phyloP scores from a whole-genome alignment of 2,113 vertebrate species.

The Eubucco bourcierii region DNA sequence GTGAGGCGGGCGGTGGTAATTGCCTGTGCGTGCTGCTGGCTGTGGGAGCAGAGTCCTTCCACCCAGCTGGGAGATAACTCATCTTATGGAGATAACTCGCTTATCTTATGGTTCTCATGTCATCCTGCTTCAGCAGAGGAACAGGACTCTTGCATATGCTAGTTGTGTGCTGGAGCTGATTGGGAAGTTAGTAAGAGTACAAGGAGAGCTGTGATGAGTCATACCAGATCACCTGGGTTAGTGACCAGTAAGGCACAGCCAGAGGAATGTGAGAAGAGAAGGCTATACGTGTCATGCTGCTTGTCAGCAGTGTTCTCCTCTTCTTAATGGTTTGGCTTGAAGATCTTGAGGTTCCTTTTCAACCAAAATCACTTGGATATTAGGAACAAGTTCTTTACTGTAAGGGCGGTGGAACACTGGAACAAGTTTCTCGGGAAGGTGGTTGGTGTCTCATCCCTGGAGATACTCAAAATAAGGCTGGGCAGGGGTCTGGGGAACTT shows the following conservation, averaged over 20 bases:
- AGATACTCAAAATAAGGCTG: too few relatives aligned
- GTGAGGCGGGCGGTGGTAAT: accelerated
- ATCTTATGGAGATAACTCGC: neutral
- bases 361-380: neutral
- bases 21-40: accelerated
- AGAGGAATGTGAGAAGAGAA: accelerated
- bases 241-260: neutral
- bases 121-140: neutral
- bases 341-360: neutral
- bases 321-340: neutral
- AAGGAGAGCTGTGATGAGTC: neutral
- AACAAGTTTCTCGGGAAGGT: too few relatives aligned
- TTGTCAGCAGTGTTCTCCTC: neutral
- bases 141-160: neutral
- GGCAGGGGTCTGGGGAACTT: too few relatives aligned
- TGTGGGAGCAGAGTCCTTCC: neutral
- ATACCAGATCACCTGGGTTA: neutral
- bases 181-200: accelerated
- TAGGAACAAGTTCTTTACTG: too few relatives aligned
- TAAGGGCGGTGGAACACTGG: too few relatives aligned
- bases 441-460: too few relatives aligned
- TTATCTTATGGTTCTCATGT: neutral
- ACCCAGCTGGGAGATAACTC: neutral
- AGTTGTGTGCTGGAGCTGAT: neutral
- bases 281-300: neutral